Base-by-base conservation (phyloP, 1,140 invertebrate genomes). In the Chironomus striatipennis region DNA sequence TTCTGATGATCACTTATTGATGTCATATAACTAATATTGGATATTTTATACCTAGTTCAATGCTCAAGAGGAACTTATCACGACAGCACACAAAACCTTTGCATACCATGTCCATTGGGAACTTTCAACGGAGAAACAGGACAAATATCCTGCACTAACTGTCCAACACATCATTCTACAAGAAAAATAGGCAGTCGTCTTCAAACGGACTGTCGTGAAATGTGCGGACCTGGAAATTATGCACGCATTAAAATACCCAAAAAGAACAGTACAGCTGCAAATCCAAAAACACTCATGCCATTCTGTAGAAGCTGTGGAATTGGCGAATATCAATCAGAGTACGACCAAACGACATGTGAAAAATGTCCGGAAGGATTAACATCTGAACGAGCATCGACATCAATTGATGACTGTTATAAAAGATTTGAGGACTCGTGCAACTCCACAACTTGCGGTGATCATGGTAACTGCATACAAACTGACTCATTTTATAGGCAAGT, bases 61-160 rank as follows among this genome's bases (percentile, higher is more conserved):
- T 91, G 90, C 79, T 88, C 89, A 5, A 79, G 84, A 76, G 90
- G 90, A 20, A 89, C 88, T n/a, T 90, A 87, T 78, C 88, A 86
- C 77, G 87, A 90, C 80, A 79, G 81, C 0, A 83, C 85, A 2
- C 79, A 76, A 12, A 81, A 85, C 73, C 78, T 77, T 17, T 91
- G 89, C 77, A 83, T 86, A 67, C 81, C 85, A 18, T 91, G 90
- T 79, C 79, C 81, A 20, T 78, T 85, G 73, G 89, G 89, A 6
- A 85, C 83, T n/a, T 91, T 88, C 77, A 89, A 90, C 77, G 84
- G 86, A 43, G 70, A 80, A 47, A 81, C 85, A 67, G 89, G 87
- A 42, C 84, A 87, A 67, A 78, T 82, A 0, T 79, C 80, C 0
- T 91, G 90, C 78, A 77, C 84, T 42, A 80, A 83, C 12, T 91